Base-by-base conservation (phyloP, 2,888 invertebrate species). In the Pyrrhia umbra region DNA sequence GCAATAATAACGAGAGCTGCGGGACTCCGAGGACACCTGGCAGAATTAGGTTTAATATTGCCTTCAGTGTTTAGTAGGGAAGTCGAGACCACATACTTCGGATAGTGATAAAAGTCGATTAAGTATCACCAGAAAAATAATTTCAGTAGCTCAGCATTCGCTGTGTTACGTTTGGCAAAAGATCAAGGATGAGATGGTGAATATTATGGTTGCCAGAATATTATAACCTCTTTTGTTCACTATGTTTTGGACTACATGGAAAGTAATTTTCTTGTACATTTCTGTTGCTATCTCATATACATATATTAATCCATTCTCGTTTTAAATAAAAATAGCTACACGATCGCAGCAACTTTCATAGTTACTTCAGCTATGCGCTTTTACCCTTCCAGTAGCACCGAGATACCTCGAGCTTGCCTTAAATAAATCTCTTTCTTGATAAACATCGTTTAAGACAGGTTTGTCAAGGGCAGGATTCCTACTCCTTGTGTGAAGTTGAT, bases 391-490 rank as follows among this genome's bases (percentile, higher is more conserved):
- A 13, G 3, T 5, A 45, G 25, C 21, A 13, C n/a, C 2, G 1
- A 72, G 15, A 52, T 47, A 27, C 10, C 23, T 27, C 3, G 13
- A n/a, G n/a, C 21, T 15, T 5, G 51, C 30, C 43, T 71, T 40
- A 42, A 72, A 65, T 39, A 52, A 13, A 18, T 47, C 21, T 8
- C 8, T 58, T 49, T 50, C 40, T 45, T 16, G 69, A 74, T 74
- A 74, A 58, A 0, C 13, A 54, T 67, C 54, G 30, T 49, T 67
- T 18, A n/a, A 20, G 54, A 58, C 75, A 20, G 18, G 54, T 74
- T 39, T 1, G 23, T 37, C 30, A 30, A 30, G 30, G 30, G 5
- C 30, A 0, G 30, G 30, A 30, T 30, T 13, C 30, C 30, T 30
- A 30, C 30, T 21, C 21, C 43, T 45, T 39, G 49, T 43, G 37